A percentile compares a stretch with the other conserved stretches of the same genome.
phyloP scores from a whole-genome alignment of 2,113 vertebrate genomes.

The Chaetodon auriga region DNA sequence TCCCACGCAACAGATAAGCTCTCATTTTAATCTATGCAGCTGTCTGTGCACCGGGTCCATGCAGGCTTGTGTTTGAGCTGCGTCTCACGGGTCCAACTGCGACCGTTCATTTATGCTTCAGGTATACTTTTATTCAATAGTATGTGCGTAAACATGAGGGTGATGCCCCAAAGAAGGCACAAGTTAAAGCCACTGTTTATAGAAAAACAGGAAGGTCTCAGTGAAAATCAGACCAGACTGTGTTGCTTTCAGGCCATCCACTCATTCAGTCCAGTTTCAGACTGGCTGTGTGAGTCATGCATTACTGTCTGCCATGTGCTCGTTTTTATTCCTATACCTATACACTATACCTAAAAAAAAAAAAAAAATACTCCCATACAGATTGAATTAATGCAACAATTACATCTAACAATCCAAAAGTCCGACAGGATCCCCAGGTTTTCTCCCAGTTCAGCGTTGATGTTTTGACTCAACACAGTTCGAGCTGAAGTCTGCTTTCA shows the following conservation, averaged over 20 bases:
- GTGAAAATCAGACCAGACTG: not conserved
- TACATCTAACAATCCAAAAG: not conserved
- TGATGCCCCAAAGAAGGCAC: no score
- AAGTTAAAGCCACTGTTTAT: no score
- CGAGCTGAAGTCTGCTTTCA: not conserved
- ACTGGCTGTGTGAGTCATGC: not conserved
- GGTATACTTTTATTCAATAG: no score
- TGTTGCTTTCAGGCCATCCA: not conserved
- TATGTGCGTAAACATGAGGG: no score
- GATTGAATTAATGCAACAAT: not conserved
- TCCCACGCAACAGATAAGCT: no score
- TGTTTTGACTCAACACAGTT: slow-evolving; percentile 18
- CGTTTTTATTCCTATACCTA: not conserved
- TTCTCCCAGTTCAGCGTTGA: not conserved
- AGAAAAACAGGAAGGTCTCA: not conserved
- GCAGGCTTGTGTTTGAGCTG: no score
- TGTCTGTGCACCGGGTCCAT: no score
- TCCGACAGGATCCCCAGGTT: not conserved
- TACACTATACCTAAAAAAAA: no score
- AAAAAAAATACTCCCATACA: not conserved
- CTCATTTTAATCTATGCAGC: no score
- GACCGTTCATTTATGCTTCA: no score
- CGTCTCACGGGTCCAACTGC: no score
- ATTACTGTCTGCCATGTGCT: not conserved
- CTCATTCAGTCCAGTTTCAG: not conserved